Evolutionary conservation across 2,113 vertebrate species (phyloP), one percentile per base, ranked within the genome.

Genomic region (Zosterops borbonicus): DNA sequence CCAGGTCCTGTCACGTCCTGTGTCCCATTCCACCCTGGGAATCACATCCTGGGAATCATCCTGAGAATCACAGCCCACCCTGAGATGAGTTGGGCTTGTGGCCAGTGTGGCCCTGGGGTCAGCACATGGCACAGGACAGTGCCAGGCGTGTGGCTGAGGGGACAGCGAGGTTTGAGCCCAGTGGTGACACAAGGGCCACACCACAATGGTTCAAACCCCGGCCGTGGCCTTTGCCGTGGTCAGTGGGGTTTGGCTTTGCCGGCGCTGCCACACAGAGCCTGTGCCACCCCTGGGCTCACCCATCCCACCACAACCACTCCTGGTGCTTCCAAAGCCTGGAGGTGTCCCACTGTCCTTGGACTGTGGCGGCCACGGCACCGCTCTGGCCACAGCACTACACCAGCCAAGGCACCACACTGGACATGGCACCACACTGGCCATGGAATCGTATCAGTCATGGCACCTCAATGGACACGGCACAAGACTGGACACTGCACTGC

Each of bases 331-430:
- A 14, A 49, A 56, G 31, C 44, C 28, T 6, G 2, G 15, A 22
- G 17, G 39, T 17, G 27, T 12, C 35, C 37, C 3, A 3, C 21
- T n/a, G 25, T 12, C 56, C 46, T 12, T 2, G 22, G 6, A 14
- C 49, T 1, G 11, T 0, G 1, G 7, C 0, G 5, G 24, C 14
- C 37, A 10, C 0, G 2, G 59, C 49, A 56, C 18, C 28, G 18
- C 52, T 29, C 10, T 4, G 28, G 28, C 4, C 28, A 53, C 5
- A 18, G 53, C 18, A 17, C 24, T 2, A 5, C 17, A 28, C 25
- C 2, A 3, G 59, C 5, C 35, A 39, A 11, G 7, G 24, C 25
- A 50, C n/a, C 1, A 1, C 14, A 13, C 17, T 0, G 4, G 17
- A 14, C 1, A 1, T 10, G 9, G 24, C 41, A 11, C 5, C 1